A percentile compares a stretch with the other conserved stretches of the same genome.
These are phyloP conservation scores for Stenchaetothrips biformis DNA, from an alignment of 2,888 invertebrate species.

Conservation along the genomic window DNA sequence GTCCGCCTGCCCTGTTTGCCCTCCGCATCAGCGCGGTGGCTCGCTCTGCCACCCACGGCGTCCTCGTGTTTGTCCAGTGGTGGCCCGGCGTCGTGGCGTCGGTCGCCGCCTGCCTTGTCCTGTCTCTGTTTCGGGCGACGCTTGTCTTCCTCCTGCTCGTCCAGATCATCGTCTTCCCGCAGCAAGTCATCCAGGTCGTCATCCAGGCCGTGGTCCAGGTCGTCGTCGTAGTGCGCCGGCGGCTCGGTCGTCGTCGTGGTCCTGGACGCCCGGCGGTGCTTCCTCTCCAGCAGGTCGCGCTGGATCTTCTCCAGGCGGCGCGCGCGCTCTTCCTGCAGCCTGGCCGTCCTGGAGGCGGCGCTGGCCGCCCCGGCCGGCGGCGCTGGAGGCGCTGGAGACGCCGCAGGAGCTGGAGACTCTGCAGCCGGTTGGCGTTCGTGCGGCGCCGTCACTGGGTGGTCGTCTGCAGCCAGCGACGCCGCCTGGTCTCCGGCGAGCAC, in stretches of 20 bases:
- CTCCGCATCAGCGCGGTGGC: neutral
- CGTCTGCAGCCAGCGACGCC: neutral
- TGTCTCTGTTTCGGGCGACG: neutral
- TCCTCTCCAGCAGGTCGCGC: neutral
- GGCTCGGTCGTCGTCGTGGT: neutral
- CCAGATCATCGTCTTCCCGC: neutral
- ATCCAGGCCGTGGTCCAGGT: neutral
- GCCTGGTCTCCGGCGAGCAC: neutral
- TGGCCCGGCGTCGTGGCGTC: too few species aligned
- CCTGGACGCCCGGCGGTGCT: neutral
- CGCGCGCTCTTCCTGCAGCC: conserved; percentile 1
- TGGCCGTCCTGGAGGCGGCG: neutral
- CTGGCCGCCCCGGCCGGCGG: neutral
- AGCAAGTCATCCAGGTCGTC: neutral
- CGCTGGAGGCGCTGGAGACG: neutral
- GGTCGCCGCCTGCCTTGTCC: neutral
- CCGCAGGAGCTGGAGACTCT: neutral
- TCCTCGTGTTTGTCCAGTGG: too few species aligned
- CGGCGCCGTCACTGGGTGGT: neutral
- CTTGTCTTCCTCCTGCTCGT: neutral
- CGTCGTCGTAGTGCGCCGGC: neutral
- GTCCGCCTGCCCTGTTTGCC: too few species aligned
- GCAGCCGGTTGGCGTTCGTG: neutral
- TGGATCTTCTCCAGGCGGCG: conserved; percentile 11
- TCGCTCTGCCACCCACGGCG: neutral